These are phyloP conservation scores for Drosophila ezoana DNA, from an alignment of 2,888 invertebrate genomes.

Conservation along the genomic window DNA sequence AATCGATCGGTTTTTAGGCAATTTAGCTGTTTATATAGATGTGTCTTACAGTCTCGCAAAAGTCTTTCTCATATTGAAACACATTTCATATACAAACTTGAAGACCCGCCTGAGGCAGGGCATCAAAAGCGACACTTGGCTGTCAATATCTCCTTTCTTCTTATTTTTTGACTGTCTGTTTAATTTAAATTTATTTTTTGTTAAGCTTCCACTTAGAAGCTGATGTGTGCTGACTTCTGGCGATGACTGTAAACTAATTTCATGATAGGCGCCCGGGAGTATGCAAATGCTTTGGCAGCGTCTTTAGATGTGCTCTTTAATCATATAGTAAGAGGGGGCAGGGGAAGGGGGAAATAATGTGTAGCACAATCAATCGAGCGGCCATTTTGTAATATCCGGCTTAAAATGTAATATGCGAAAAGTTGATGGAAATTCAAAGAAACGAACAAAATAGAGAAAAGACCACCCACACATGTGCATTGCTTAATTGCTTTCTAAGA, in stretches of 20 bases:
- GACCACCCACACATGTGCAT: conserved; percentile 35
- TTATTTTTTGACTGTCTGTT: not conserved
- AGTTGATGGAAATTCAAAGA: conserved; percentile 53
- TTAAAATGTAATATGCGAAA: conserved; percentile 71
- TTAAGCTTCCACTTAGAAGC: not conserved
- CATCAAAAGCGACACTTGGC: not conserved
- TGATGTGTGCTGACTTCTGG: conserved; percentile 13
- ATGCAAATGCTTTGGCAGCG: conserved; percentile 24
- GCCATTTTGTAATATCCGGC: conserved; percentile 75
- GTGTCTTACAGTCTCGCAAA: too few species aligned
- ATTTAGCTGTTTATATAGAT: too few species aligned
- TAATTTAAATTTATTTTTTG: not conserved
- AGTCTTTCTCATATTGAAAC: not conserved
- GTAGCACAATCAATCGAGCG: conserved; percentile 62
- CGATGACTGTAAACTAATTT: conserved; percentile 36
- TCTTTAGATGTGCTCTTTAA: conserved; percentile 39
- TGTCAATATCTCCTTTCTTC: conserved; percentile 1
- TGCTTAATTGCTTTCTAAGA: conserved; percentile 69
- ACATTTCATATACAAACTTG: not conserved
- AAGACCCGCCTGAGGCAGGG: not conserved
- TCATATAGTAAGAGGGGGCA: not conserved
- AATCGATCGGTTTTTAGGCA: not conserved
- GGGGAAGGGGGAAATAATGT: conserved; percentile 49
- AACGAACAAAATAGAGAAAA: conserved; percentile 17
- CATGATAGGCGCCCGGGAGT: conserved; percentile 13